phyloP scores from a whole-genome alignment of 2,888 invertebrate genomes.

The Choristoneura rosaceana region DNA sequence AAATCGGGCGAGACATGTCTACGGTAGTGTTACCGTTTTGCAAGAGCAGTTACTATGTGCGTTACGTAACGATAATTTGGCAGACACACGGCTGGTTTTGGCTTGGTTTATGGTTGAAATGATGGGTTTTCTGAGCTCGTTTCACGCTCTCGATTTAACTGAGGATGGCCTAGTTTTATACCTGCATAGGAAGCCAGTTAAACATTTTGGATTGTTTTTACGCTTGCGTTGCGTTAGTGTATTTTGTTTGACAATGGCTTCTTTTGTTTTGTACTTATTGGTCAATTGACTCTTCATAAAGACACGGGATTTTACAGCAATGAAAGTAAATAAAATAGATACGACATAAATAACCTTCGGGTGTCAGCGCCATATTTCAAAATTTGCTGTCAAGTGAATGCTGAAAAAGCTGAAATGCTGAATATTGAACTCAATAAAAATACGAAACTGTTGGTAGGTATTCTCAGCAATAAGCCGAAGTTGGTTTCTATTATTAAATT shows the following conservation, averaged over 20 bases:
- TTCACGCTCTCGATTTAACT: conserved; percentile 25
- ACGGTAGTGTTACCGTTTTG: conserved; percentile 51
- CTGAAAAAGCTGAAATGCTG: too few relatives aligned
- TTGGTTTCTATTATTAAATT: too few relatives aligned
- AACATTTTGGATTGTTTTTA: neutral
- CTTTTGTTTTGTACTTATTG: neutral
- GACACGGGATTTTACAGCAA: too few relatives aligned
- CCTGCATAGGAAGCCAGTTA: conserved; percentile 3
- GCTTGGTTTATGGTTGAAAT: conserved; percentile 18
- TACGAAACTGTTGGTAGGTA: too few relatives aligned
- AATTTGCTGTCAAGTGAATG: too few relatives aligned
- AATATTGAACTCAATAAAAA: too few relatives aligned
- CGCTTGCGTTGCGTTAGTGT: neutral
- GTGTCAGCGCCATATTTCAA: too few relatives aligned
- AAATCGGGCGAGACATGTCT: conserved; percentile 58
- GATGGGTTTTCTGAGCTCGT: conserved; percentile 27
- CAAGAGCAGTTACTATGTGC: conserved; percentile 40
- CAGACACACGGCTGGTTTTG: conserved; percentile 12
- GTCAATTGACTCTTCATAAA: too few relatives aligned
- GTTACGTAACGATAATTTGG: conserved; percentile 40
- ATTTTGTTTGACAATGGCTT: neutral
- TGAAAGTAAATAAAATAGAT: too few relatives aligned
- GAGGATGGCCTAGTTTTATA: conserved; percentile 22
- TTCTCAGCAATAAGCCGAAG: too few relatives aligned
- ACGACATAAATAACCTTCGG: too few relatives aligned